Evolutionary conservation across 2,888 invertebrate genomes (phyloP).

Genomic region (Microdon myrmicae): DNA sequence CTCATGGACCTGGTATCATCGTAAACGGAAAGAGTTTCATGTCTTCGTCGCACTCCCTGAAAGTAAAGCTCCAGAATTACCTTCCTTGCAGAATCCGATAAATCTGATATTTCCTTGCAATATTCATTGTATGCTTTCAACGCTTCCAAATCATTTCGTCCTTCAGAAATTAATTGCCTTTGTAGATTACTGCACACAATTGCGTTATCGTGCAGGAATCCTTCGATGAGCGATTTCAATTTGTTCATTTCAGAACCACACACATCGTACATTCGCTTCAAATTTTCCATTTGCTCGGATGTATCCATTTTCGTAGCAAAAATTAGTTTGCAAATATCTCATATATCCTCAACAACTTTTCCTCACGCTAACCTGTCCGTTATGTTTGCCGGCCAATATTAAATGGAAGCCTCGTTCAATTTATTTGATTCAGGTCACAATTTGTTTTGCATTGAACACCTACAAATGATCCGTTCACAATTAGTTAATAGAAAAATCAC

Average conservation of each 20-base stretch:
- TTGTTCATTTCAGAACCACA: slow-evolving; percentile 44
- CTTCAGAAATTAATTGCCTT: not conserved
- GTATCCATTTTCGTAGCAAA: slow-evolving; percentile 31
- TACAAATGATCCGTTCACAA: too few species aligned
- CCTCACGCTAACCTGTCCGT: too few species aligned
- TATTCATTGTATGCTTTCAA: slow-evolving; percentile 41
- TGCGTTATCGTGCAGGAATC: slow-evolving; percentile 34
- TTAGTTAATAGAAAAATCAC: too few species aligned
- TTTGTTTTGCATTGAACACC: too few species aligned
- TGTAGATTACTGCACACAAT: slow-evolving; percentile 21
- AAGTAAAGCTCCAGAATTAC: slow-evolving; percentile 42
- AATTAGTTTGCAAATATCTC: too few species aligned
- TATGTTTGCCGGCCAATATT: too few species aligned
- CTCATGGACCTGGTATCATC: too few species aligned
- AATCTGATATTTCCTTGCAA: slow-evolving; percentile 28
- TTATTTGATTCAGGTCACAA: too few species aligned
- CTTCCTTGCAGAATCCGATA: slow-evolving; percentile 38
- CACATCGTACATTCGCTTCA: slow-evolving; percentile 38
- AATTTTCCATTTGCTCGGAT: slow-evolving; percentile 37
- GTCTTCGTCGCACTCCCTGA: slow-evolving; percentile 31
- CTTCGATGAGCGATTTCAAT: slow-evolving; percentile 29
- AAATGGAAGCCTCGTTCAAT: too few species aligned
- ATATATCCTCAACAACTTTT: too few species aligned
- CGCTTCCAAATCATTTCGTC: slow-evolving; percentile 1
- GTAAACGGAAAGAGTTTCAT: too few species aligned